These are phyloP conservation scores for Willisornis vidua DNA, from an alignment of 2,113 vertebrate genomes.

Conservation along the genomic window DNA sequence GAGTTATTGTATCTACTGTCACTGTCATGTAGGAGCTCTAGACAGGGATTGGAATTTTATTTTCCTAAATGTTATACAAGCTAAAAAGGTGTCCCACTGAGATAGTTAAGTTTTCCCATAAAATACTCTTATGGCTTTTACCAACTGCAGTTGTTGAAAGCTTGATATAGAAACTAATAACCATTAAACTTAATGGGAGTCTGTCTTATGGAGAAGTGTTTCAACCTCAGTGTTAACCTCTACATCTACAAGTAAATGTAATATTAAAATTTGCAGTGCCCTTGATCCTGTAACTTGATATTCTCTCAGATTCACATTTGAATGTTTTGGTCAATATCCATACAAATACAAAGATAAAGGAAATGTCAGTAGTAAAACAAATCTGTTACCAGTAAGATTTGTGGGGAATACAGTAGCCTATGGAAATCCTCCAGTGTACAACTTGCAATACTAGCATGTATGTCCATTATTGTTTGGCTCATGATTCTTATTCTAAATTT, in stretches of 20 bases:
- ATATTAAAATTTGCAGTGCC: neutral
- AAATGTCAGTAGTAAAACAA: neutral
- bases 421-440: neutral
- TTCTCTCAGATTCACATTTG: neutral
- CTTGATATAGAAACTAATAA: neutral
- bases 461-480: neutral
- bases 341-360: neutral
- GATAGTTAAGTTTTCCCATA: neutral
- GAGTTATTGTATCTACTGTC: neutral
- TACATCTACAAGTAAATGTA: neutral
- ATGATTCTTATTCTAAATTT: neutral
- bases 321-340: neutral
- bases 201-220: neutral
- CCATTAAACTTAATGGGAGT: neutral
- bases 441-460: neutral
- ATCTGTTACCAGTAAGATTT: neutral
- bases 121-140: neutral
- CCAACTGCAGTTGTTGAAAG: neutral
- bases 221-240: neutral
- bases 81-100: neutral
- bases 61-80: neutral
- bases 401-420: neutral
- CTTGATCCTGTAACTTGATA: neutral
- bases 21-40: neutral
- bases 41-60: neutral